Evolutionary conservation across 1,140 invertebrate genomes (phyloP), one percentile per base, ranked within the genome.

Genomic region (Kradibia gibbosae): DNA sequence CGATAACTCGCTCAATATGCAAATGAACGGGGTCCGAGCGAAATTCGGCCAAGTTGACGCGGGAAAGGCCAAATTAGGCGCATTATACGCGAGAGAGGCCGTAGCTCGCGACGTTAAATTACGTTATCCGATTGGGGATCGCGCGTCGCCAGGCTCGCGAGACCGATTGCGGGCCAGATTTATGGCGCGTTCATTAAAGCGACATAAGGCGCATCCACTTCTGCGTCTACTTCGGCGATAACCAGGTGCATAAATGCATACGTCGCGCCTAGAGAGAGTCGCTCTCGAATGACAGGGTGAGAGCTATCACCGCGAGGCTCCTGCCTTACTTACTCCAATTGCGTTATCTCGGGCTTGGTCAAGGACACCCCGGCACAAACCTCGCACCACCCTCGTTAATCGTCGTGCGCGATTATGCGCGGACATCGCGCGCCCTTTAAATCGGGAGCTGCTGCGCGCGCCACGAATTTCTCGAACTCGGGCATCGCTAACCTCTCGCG

Each of bases 101-200:
- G 8, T 45, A 62, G 36, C 31, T 76, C 48, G 42, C 45, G 72
- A 57, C n/a, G n/a, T 53, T 80, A 79, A 85, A 84, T 71, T 78
- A 83, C 48, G 70, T 84, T 84, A 86, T 85, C 85, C 77, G 45
- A 45, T 82, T 78, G 79, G 45, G 78, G 65, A 85, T 84, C 80
- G 79, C 36, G 55, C 65, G 57, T 78, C 55, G 73, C 72, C 65
- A 48, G 28, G 65, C 67, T 74, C 50, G 73, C 57, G 74, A 80
- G 67, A 82, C 81, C 70, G 81, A 82, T 79, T 79, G 71, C 75
- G 36, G 53, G 53, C 42, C 74, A 85, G 84, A 86, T 86, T 85
- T 84, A 83, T 85, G 82, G 82, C 62, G 82, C 82, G 84, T 84
- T 86, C 83, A 83, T 86, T 86, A 85, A 71, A 74, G 42, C 28